phyloP scores from a whole-genome alignment of 2,888 invertebrate species.

The Brachylomia viminalis region DNA sequence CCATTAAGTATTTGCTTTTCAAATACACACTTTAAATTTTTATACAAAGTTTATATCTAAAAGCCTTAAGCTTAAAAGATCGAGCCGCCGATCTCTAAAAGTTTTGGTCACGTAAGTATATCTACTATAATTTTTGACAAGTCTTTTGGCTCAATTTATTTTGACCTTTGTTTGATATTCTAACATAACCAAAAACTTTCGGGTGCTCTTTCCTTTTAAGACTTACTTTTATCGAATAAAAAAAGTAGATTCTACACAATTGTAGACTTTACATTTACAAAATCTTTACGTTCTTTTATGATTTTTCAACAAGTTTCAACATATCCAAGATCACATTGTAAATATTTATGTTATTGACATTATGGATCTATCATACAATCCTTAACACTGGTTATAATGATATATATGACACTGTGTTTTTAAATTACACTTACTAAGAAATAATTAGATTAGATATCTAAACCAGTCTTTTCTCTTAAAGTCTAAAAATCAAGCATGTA shows the following conservation, averaged over 20 bases:
- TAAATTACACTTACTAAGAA: constrained; percentile 62
- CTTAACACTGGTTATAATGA: constrained; percentile 49
- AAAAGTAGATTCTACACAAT: constrained; percentile 40
- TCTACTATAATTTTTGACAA: constrained; percentile 43
- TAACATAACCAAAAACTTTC: constrained; percentile 20
- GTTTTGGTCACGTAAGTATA: constrained; percentile 42
- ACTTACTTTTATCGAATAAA: constrained; percentile 26
- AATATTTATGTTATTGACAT: constrained; percentile 39
- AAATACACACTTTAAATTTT: constrained; percentile 45
- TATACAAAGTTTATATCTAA: constrained; percentile 47
- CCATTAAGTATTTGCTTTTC: constrained; percentile 47
- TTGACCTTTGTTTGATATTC: constrained; percentile 46
- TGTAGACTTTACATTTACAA: constrained; percentile 32
- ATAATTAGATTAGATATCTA: constrained; percentile 82
- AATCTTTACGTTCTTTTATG: constrained; percentile 35
- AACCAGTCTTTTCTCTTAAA: constrained; percentile 85
- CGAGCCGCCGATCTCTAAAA: constrained; percentile 35
- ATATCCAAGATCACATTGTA: constrained; percentile 49
- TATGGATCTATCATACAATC: constrained; percentile 30
- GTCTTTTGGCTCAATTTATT: constrained; percentile 46
- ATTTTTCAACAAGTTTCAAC: constrained; percentile 63
- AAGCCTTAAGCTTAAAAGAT: constrained; percentile 53
- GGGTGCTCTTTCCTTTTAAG: neutral
- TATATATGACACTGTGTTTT: constrained; percentile 48
- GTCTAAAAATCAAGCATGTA: constrained; percentile 67